Evolutionary conservation across 2,888 invertebrate genomes (phyloP), one percentile per base, ranked within the genome.

Genomic region (Zygogramma bicolorata): DNA sequence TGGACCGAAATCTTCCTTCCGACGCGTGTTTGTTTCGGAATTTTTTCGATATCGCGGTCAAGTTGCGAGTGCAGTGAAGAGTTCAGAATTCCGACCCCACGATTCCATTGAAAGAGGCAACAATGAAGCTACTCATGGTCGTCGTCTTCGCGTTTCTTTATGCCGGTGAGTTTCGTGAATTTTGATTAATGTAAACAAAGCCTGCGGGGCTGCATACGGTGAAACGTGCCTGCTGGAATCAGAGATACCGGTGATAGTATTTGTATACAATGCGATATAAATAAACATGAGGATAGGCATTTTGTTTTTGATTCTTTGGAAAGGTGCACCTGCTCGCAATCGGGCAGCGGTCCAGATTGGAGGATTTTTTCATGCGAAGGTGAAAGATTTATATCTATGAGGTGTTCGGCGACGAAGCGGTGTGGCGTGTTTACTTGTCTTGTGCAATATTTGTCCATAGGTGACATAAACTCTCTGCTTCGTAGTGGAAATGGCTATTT

Each of bases 241-340:
- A 34, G 63, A 68, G 71, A 71, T 71, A 63, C 67, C 63, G 60
- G 59, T 58, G 71, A 71, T 71, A 71, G 42, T 71, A 71, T 71
- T 71, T 68, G 71, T 72, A 72, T 68, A 72, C 71, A 72, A 72
- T 72, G 60, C 46, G 58, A 31, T 71, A 72, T 72, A 72, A 72
- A 72, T 72, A 72, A 72, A 72, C 61, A 38, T 58, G 67, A 7
- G n/a, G n/a, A n/a, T n/a, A 10, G 38, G 34, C 60, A 46, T 46
- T 46, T 57, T 25, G 10, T 67, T 67, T 46, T 68, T 59, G 31
- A 38, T 59, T 71, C 34, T 22, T 59, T 2, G 29, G 31, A 22
- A 18, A 63, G 15, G 46, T 29, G 29, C 63, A 63, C 63, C 46
- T 63, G 63, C 63, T 63, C 46, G 63, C 63, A 46, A 46, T 63